Base-by-base conservation (phyloP, 2,888 invertebrate species). In the Gerris lacustris region DNA sequence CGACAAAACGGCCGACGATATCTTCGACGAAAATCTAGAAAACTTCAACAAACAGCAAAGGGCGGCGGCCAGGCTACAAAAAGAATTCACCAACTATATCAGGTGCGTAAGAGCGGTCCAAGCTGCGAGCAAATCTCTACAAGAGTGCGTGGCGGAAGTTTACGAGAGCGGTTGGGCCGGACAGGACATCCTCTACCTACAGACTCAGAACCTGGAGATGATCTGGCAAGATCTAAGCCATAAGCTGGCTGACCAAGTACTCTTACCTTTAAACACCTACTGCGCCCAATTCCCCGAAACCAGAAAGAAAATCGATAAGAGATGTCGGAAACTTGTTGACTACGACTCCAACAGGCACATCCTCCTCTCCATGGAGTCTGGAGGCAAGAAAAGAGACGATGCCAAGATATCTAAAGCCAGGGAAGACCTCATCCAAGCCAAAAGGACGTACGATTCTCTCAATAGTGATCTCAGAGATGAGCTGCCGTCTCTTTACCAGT, bases 151-250 rank as follows among this genome's bases (percentile, higher is more conserved):
- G 79, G 88, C 90, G 77, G 97, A 98, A 80, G 90, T 93, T 74
- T 98, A 98, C 83, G 97, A 98, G 82, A 90, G 90, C 79, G 92
- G 94, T 76, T 98, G 97, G 97, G 90, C 92, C 45, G 96, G 95
- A n/a, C 93, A 92, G 80, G 94, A 94, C 80, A 87, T 94, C 76
- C 84, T 97, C 68, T 90, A 90, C 80, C 90, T 92, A 76, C 94
- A 95, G 82, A 89, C 92, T 75, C 91, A 96, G 84, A 91, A 90
- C 79, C 86, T 95, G 78, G 96, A 97, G 81, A 90, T 94, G 86
- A 85, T 97, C 77, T 96, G 96, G 94, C 92, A 92, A 79, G 97
- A 98, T 83, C 94, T 96, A 83, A 90, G 92, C 79, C 94, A 95
- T 84, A 96, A 95, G 82, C 85, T 98, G 78, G 93, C 91, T 72